Base-by-base conservation (phyloP, 2,113 vertebrate genomes). In the Neotoma lepida region DNA sequence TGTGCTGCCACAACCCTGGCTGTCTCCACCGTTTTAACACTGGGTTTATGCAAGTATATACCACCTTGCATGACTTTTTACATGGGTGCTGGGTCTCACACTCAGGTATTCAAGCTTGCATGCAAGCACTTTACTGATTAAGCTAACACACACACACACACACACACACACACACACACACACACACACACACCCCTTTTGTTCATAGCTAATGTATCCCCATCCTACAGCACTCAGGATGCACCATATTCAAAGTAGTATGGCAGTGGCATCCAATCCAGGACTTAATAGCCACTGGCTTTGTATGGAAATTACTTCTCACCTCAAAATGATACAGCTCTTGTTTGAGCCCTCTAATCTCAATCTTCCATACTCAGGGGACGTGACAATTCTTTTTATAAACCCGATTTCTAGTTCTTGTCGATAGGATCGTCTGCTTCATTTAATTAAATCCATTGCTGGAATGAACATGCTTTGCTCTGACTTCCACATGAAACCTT, bases 401-500 rank as follows among this genome's bases (percentile, higher is more conserved):
- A 82, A 76, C 66, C 56, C 41, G 14, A 64, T 88, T 78, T 84
- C 73, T 46, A 56, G 56, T 61, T 94, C 71, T 81, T 76, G 3
- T 74, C 78, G 39, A 33, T 68, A 78, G 89, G 51, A 56, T 96
- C 80, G 17, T 71, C 84, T 76, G 30, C 93, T 87, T 74, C 74
- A 61, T 78, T 89, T 80, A 70, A 91, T 74, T 95, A 85, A 93
- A 44, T 76, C 64, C 26, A 28, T 77, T 56, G 30, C 41, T 88
- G 89, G 58, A 51, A 76, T 92, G 58, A 61, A 26, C 44, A 39
- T 51, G 30, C 49, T 92, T 92, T 91, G 44, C 58, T 91, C 28
- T 74, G 86, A 35, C 49, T 93, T 93, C 76, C 70, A 63, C 12
- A 63, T 56, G 77, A 92, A 96, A 28, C 78, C 73, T 30, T 81